Conservation (phyloP, 2,888 invertebrate species). For the Troglohyphantes excavatus region DNA sequence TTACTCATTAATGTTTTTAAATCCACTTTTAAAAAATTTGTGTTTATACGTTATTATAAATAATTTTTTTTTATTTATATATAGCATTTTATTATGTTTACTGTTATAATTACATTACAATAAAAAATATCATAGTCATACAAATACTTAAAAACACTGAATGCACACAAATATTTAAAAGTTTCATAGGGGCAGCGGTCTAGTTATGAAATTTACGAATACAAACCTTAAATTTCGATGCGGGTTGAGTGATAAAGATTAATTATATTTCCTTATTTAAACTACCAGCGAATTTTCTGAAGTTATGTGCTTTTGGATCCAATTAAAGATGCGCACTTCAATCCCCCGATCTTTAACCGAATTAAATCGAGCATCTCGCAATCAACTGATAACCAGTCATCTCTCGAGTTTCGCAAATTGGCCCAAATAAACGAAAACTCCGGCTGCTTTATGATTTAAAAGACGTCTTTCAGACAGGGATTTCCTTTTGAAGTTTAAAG, state of each 20-base stretch:
- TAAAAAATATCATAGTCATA: too few species aligned
- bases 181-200: too few species aligned
- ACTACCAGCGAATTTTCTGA: not conserved
- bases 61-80: too few species aligned
- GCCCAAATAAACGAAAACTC: constrained; percentile 18
- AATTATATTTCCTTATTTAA: not conserved
- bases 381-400: constrained; percentile 25
- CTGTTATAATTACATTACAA: too few species aligned
- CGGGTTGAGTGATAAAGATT: not conserved
- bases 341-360: constrained; percentile 14
- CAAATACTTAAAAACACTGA: too few species aligned
- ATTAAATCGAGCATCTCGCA: constrained; percentile 54
- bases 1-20: too few species aligned
- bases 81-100: too few species aligned
- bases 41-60: too few species aligned
- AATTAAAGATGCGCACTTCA: constrained; percentile 28
- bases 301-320: constrained; percentile 26
- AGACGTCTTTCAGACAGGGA: constrained; percentile 28
- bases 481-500: constrained; percentile 52
- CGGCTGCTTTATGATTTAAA: constrained; percentile 45
- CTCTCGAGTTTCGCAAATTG: constrained; percentile 20
- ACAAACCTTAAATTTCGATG: not conserved
- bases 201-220: too few species aligned
- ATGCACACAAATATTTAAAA: too few species aligned
- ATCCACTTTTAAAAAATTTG: too few species aligned